Conservation (phyloP, 2,113 vertebrate species). For the Monarcha castaneiventris region DNA sequence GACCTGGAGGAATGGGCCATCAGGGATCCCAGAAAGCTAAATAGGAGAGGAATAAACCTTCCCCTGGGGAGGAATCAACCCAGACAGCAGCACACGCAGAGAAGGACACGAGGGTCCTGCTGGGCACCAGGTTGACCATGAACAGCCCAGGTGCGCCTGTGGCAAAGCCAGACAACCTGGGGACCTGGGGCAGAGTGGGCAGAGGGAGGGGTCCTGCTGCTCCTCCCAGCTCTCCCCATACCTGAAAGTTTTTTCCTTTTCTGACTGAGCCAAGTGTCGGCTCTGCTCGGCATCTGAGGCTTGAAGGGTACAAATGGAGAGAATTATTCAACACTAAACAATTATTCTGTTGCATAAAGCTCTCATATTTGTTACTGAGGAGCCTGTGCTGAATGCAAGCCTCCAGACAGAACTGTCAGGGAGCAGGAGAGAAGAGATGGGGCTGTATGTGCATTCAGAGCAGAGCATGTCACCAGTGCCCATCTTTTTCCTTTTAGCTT, state of each 20-base stretch:
- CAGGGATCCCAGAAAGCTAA: not conserved
- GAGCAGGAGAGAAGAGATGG: not conserved
- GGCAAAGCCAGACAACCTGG: not conserved
- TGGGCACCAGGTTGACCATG: not conserved
- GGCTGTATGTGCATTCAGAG: not conserved
- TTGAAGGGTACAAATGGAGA: slow-evolving; percentile 31
- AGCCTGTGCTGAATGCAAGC: not conserved
- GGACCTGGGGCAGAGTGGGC: not conserved
- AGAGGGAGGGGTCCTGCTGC: not conserved
- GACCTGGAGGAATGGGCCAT: not conserved
- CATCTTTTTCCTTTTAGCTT: not conserved
- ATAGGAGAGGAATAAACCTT: not conserved
- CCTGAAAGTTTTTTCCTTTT: not conserved
- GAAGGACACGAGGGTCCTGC: not conserved
- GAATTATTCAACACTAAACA: slow-evolving; percentile 48
- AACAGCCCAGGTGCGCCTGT: accelerated
- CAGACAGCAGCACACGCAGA: not conserved
- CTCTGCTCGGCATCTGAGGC: not conserved
- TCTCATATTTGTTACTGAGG: not conserved
- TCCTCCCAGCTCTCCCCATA: not conserved
- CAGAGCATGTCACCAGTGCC: not conserved
- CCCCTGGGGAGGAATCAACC: not conserved
- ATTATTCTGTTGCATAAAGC: slow-evolving; percentile 43
- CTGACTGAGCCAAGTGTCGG: not conserved
- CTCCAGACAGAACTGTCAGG: slow-evolving; percentile 6